Conservation (phyloP, 2,113 vertebrate genomes). For the Stigmatopora nigra region DNA sequence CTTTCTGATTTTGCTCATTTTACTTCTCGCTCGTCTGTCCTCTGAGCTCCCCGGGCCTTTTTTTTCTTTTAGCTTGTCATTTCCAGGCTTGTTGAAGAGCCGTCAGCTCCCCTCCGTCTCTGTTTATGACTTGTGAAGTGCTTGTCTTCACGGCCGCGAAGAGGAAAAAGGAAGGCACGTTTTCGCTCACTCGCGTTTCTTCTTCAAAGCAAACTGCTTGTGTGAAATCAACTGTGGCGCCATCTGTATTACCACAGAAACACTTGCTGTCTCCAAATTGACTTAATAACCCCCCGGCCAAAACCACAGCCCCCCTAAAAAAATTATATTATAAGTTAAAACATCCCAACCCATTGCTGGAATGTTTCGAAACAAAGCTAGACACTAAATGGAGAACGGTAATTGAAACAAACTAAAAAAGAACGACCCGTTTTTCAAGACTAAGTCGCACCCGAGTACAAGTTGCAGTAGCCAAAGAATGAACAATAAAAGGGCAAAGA, state of each 20-base stretch:
- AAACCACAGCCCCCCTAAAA: conserved; percentile 20
- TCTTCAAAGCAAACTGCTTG: conserved; percentile 59
- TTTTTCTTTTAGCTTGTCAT: conserved; percentile 46
- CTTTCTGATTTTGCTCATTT: conserved; percentile 53
- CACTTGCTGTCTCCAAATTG: conserved; percentile 58
- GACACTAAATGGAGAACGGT: conserved; percentile 11
- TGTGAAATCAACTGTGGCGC: conserved; percentile 47
- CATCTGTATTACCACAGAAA: conserved; percentile 46
- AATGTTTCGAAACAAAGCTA: conserved; percentile 19
- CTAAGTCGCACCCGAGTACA: too few relatives aligned
- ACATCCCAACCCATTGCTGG: conserved; percentile 15
- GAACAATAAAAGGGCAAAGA: too few relatives aligned
- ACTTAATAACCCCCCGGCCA: neutral
- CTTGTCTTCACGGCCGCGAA: conserved; percentile 51
- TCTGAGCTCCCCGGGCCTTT: conserved; percentile 49
- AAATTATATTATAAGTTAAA: conserved; percentile 24
- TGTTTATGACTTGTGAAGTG: conserved; percentile 63
- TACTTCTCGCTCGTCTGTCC: conserved; percentile 38
- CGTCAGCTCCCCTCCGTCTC: conserved; percentile 60
- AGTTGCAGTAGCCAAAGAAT: too few relatives aligned
- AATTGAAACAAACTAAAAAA: conserved; percentile 7
- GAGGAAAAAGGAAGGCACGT: conserved; percentile 47
- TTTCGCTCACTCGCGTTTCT: conserved; percentile 45
- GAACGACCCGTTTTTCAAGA: too few relatives aligned
- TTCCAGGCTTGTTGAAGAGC: conserved; percentile 53